Conservation (phyloP, 2,113 vertebrate genomes). For the Gracilinanus agilis region DNA sequence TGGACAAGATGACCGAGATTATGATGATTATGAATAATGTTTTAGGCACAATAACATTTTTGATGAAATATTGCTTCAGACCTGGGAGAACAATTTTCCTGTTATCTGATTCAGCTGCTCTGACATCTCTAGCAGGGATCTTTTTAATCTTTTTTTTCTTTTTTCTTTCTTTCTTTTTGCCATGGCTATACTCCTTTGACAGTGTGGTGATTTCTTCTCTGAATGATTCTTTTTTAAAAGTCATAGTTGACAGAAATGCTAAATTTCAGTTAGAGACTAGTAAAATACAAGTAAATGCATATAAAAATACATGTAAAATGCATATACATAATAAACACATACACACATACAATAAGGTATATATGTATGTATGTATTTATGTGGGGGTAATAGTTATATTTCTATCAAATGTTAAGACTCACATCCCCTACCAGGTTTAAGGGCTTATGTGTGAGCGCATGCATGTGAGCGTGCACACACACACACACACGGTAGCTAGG, state of each 20-base stretch:
- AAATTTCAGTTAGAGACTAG: neutral
- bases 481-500: neutral
- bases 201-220: neutral
- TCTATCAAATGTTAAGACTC: too few relatives aligned
- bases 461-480: too few relatives aligned
- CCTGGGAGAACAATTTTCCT: neutral
- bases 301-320: neutral
- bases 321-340: neutral
- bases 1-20: neutral
- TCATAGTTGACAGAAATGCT: neutral
- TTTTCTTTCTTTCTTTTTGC: neutral
- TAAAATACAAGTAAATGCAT: neutral
- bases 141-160: neutral
- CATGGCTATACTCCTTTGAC: neutral
- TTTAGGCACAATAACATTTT: neutral
- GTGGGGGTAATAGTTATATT: too few relatives aligned
- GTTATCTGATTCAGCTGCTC: neutral
- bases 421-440: too few relatives aligned
- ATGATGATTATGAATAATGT: conserved; percentile 5
- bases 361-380: too few relatives aligned
- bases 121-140: neutral
- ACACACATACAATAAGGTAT: neutral
- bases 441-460: too few relatives aligned
- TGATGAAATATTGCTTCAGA: neutral
- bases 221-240: neutral